phyloP scores from a whole-genome alignment of 2,888 invertebrate species.

The Sinohyriopsis cumingii region DNA sequence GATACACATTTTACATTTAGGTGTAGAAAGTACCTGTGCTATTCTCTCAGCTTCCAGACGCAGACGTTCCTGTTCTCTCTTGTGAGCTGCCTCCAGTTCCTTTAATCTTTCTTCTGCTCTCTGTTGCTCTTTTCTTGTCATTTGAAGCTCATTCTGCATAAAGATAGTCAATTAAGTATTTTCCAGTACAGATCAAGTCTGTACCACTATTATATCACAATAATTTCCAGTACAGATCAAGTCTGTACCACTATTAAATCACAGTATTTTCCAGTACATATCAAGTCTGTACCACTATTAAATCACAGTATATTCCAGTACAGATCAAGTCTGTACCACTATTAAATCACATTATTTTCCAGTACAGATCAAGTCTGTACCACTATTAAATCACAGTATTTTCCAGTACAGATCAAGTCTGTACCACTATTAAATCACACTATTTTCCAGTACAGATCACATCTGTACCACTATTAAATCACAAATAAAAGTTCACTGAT shows the following conservation, averaged over 20 bases:
- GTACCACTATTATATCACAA: background rate
- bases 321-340: no score
- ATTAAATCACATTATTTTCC: background rate
- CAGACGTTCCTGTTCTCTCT: conserved; percentile 44
- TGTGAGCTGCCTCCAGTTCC: conserved; percentile 54
- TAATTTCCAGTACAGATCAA: no score
- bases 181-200: background rate
- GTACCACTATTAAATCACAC: no score
- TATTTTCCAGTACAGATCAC: background rate
- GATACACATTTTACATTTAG: no score
- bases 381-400: no score
- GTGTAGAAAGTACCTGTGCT: conserved; percentile 37
- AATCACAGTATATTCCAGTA: no score
- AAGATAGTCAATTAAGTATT: conserved; percentile 1
- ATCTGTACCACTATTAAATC: background rate
- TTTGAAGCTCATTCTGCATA: conserved; percentile 57
- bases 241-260: background rate
- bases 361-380: background rate
- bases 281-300: no score
- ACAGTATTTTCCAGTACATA: no score
- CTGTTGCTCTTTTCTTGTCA: conserved; percentile 57
- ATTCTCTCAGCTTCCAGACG: conserved; percentile 53
- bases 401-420: background rate
- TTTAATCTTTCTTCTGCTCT: conserved; percentile 54
- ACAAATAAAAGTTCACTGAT: no score